These are phyloP conservation scores for Proctacanthus coquilletti DNA, from an alignment of 1,140 invertebrate genomes.

Conservation along the genomic window DNA sequence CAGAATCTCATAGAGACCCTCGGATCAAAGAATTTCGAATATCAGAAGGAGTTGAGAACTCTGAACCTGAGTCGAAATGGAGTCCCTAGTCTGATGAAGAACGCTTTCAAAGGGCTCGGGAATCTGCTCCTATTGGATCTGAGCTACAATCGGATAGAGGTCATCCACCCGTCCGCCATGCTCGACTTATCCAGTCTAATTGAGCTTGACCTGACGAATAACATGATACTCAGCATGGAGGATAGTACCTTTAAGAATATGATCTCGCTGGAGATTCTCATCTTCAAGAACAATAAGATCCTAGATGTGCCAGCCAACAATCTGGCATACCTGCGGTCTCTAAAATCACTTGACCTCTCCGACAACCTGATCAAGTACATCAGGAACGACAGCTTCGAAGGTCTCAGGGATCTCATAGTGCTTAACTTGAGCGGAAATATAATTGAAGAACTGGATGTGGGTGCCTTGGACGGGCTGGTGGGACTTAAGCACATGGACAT, in stretches of 20 bases:
- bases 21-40: constrained; percentile 62
- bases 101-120: constrained; percentile 57
- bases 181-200: constrained; percentile 51
- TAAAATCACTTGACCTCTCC: constrained; percentile 52
- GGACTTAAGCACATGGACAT: constrained; percentile 56
- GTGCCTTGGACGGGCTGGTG: constrained; percentile 50
- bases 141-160: constrained; percentile 58
- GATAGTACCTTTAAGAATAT: constrained; percentile 52
- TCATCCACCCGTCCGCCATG: constrained; percentile 53
- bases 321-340: constrained; percentile 42
- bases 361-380: constrained; percentile 56
- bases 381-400: constrained; percentile 46
- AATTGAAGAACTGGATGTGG: constrained; percentile 47
- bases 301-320: constrained; percentile 54
- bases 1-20: constrained; percentile 61
- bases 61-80: constrained; percentile 64
- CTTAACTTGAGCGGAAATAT: constrained; percentile 55
- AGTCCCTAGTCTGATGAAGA: constrained; percentile 50
- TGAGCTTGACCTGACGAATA: constrained; percentile 57
- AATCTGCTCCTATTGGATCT: constrained; percentile 51
- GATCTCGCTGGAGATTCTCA: constrained; percentile 46
- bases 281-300: constrained; percentile 60
- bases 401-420: constrained; percentile 44
- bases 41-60: constrained; percentile 47
- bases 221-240: constrained; percentile 54